Base-by-base conservation (phyloP, 2,797 vertebrate genomes). In the Eupleurogrammus muticus region DNA sequence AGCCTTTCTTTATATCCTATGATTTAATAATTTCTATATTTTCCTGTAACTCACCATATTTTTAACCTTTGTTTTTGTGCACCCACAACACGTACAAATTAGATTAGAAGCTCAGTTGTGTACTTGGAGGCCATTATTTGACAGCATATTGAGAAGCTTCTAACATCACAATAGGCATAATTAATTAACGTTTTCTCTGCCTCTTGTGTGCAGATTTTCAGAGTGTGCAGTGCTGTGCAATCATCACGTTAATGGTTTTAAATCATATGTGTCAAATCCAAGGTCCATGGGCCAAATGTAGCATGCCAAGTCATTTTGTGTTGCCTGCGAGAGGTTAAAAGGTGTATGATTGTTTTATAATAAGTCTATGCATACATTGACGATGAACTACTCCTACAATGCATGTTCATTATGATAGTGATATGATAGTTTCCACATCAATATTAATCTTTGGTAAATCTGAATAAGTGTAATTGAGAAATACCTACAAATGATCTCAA, bases 71-170 rank as follows among this genome's bases (percentile, higher is more conserved):
- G 12, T 48, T 56, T 58, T 2, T 46, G 28, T 34, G 64, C 53
- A 54, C 46, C 48, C 59, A 65, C 49, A 19, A n/a, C 16, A 47
- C 28, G 64, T 1, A 35, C 21, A 24, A 51, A 69, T 68, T 49
- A 40, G 13, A 77, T 69, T 52, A 58, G 9, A 63, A 44, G 44
- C 32, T 35, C 13, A 40, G 24, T 53, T 54, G n/a, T 64, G 21
- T 65, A 68, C 71, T 56, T 57, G 46, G n/a, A n/a, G 28, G 65
- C 9, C 0, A 17, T 21, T 60, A 74, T 72, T 74, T 60, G 53
- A 74, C 24, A 75, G 68, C 70, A 72, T 32, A 72, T 32, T 36
- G 40, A 65, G 20, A 19, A 54, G 47, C 46, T 49, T 49, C 35
- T 59, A 72, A 72, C 20, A 54, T 66, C 32, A 53, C 16, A 58